Percentiles rank a stretch among this genome's conserved stretches.
phyloP scores from a whole-genome alignment of 1,140 invertebrate species.

The Leucophenga varia region DNA sequence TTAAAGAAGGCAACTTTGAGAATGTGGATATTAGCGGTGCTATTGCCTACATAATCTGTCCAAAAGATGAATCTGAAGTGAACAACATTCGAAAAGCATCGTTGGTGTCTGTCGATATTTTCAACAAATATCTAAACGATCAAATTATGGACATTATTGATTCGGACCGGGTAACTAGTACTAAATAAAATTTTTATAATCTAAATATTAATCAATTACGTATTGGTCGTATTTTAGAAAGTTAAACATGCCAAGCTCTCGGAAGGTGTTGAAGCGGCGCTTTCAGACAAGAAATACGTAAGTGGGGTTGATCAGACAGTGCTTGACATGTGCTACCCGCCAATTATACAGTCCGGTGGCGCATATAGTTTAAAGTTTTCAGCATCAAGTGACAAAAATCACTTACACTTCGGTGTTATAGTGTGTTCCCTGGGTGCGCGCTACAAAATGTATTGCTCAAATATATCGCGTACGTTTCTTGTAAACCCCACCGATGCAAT shows the following conservation, averaged over 20 bases:
- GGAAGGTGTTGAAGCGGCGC: conserved; percentile 89
- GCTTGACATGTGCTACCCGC: conserved; percentile 96
- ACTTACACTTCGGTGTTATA: conserved; percentile 94
- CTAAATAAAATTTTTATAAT: background rate
- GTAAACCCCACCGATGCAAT: conserved; percentile 87
- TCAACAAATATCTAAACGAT: conserved; percentile 94
- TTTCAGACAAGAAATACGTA: conserved; percentile 93
- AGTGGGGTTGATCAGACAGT: conserved; percentile 82
- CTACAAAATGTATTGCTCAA: conserved; percentile 98
- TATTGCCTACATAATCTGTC: conserved; percentile 85
- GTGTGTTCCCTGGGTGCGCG: conserved; percentile 91
- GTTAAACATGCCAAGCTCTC: conserved; percentile 91
- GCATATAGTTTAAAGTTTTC: conserved; percentile 98
- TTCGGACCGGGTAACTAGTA: conserved; percentile 80
- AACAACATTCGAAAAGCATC: conserved; percentile 93
- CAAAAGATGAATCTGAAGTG: conserved; percentile 94
- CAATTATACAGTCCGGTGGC: conserved; percentile 98
- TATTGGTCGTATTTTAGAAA: conserved; percentile 68
- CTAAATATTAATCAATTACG: background rate
- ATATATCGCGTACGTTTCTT: conserved; percentile 95
- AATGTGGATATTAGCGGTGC: conserved; percentile 85
- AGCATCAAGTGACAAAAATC: conserved; percentile 90
- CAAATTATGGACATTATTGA: conserved; percentile 99
- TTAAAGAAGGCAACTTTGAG: conserved; percentile 77
- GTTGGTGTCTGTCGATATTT: conserved; percentile 90